Evolutionary conservation across 2,888 invertebrate species (phyloP), one percentile per base, ranked within the genome.

Genomic region (Clivina fossor): DNA sequence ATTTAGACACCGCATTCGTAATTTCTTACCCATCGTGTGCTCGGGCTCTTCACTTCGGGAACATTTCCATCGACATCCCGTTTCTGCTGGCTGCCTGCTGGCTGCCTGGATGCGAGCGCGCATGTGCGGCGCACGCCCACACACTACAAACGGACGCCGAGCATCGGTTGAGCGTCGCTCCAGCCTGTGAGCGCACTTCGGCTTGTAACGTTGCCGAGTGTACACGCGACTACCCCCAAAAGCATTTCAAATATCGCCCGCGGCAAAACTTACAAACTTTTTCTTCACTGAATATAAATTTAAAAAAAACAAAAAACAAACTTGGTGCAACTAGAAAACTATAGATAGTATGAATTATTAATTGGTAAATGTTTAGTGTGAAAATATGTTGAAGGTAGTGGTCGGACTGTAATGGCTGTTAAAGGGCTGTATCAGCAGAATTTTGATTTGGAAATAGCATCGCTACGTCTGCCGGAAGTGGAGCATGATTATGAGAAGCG

Each of bases 401-500:
- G n/a, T n/a, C n/a, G 67, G 67, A 48, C 53, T 64, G 58, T 57
- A 66, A 62, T 61, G 63, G 58, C 65, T 58, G n/a, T n/a, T n/a
- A n/a, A n/a, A n/a, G n/a, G n/a, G n/a, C n/a, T n/a, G n/a, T n/a
- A n/a, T n/a, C n/a, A n/a, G n/a, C n/a, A n/a, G n/a, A n/a, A n/a
- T n/a, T n/a, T n/a, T n/a, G n/a, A n/a, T n/a, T 40, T 61, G 66
- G 72, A 73, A 63, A 74, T 76, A 74, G 76, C 74, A 60, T 74
- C 76, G 18, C 68, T 77, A 43, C 69, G 77, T 58, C 65, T 76
- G 54, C 76, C 76, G 41, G 76, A 76, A 46, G 76, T 74, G 59
- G 76, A 76, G 63, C 70, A 72, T 63, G 72, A 73, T 60, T 69
- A 70, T 57, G 73, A 74, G 57, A 65, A 71, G 41, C 66, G 71